Evolutionary conservation across 2,113 vertebrate species (phyloP), one percentile per base, ranked within the genome.

Genomic region (Tragelaphus scriptus): DNA sequence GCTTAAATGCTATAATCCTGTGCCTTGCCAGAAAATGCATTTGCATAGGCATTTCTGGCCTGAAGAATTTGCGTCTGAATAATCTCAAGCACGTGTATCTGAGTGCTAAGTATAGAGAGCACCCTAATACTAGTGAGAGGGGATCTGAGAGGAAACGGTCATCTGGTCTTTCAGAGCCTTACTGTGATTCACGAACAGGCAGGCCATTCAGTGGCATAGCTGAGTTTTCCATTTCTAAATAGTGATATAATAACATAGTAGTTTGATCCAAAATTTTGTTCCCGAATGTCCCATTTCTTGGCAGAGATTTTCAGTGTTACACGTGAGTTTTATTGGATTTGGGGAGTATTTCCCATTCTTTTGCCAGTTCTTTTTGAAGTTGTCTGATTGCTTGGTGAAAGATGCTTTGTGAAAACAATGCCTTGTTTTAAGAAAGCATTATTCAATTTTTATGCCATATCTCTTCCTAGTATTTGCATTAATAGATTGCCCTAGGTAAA

Each of bases 191-290:
- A 88, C 58, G 40, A 79, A 95, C 71, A 97, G 89, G 30, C 58
- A 25, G 63, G 85, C 77, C 82, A 85, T 93, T 97, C 85, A 86
- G 71, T 71, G 55, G 91, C 49, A 77, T 61, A 93, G 92, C 16
- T 85, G 79, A 86, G 71, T 91, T 97, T 98, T 90, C 97, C 84
- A 61, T 91, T 97, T 96, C 94, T 94, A 93, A 97, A 80, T 55
- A 61, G 84, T 71, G 91, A 97, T 90, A 95, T 56, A 90, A 96
- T 95, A 96, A 89, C 85, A 85, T 51, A 90, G 84, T 88, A 85
- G 90, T 68, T 90, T 7, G 58, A 94, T 91, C 96, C 97, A 96
- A 97, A 90, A 63, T 87, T 81, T 89, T 96, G 96, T 97, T 88
- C 82, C 90, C 63, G 56, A 93, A 91, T 58, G 88, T 93, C 82